These are phyloP conservation scores for Panorpa germanica DNA, from an alignment of 2,888 invertebrate genomes.

Conservation along the genomic window DNA sequence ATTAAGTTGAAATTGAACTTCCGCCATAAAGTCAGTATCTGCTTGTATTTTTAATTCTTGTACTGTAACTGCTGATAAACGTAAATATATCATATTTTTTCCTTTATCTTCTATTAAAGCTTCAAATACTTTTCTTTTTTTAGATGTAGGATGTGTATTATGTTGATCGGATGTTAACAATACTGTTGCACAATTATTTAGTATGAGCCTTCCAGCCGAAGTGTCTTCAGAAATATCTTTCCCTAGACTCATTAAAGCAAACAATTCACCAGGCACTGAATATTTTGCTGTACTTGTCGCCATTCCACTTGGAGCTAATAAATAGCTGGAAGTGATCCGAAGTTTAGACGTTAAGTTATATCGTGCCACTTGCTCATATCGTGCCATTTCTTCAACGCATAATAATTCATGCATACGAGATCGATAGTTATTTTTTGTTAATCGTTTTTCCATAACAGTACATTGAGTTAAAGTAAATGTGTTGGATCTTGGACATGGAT, in stretches of 20 bases:
- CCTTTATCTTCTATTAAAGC: conserved; percentile 63
- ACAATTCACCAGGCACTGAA: conserved; percentile 54
- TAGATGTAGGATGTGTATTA: conserved; percentile 12
- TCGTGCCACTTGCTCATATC: conserved; percentile 43
- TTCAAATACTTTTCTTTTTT: conserved; percentile 43
- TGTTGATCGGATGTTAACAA: conserved; percentile 28
- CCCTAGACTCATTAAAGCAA: conserved; percentile 49
- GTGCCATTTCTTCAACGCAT: conserved; percentile 59
- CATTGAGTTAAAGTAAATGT: conserved; percentile 48
- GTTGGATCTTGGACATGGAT: conserved; percentile 44
- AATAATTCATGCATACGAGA: conserved; percentile 56
- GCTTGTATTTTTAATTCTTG: conserved; percentile 36
- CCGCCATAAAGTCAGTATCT: conserved; percentile 42
- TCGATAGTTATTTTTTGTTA: conserved; percentile 49
- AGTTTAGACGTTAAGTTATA: conserved; percentile 47
- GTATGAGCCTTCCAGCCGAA: conserved; percentile 55
- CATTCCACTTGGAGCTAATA: conserved; percentile 45
- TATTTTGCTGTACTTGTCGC: conserved; percentile 56
- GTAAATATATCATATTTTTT: conserved; percentile 55
- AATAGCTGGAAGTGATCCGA: conserved; percentile 42
- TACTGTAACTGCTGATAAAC: conserved; percentile 47
- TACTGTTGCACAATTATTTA: conserved; percentile 56
- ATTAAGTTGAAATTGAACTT: conserved; percentile 67
- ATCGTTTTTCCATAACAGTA: conserved; percentile 37
- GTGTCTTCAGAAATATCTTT: conserved; percentile 68